Percentiles rank a stretch among this genome's conserved stretches.
Conservation (phyloP, 2,113 vertebrate species). For the Oxyura jamaicensis region DNA sequence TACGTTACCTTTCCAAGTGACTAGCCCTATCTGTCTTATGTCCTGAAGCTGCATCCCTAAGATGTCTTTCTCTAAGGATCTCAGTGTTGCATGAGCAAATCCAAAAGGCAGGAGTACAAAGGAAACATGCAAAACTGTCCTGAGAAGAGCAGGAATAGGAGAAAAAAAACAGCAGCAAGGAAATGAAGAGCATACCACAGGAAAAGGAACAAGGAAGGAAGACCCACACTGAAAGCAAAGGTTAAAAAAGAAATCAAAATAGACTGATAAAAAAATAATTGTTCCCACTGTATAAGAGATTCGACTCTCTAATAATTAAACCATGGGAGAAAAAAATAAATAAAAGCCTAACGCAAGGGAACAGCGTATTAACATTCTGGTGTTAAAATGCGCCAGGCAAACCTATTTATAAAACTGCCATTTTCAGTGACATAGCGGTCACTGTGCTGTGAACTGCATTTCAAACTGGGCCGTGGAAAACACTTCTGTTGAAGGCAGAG, state of each 20-base stretch:
- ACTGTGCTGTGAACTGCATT: not conserved
- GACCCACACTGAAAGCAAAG: not conserved
- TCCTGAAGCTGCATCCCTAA: not conserved
- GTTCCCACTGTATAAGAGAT: not conserved
- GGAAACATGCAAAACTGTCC: not conserved
- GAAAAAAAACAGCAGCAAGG: not conserved
- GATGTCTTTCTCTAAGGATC: not conserved
- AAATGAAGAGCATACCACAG: not conserved
- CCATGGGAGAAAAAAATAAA: not conserved
- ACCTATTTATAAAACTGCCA: not conserved
- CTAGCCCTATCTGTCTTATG: not conserved
- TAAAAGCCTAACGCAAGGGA: not conserved
- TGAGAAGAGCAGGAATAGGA: not conserved
- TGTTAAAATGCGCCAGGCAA: not conserved
- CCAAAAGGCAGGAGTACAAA: not conserved
- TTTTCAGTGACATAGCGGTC: not conserved
- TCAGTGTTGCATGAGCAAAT: not conserved
- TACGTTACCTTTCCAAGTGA: not conserved
- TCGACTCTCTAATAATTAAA: not conserved
- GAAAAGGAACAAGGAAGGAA: conserved; percentile 18
- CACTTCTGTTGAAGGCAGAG: not conserved
- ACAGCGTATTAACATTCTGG: not conserved
- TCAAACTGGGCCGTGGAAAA: not conserved
- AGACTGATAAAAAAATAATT: not conserved
- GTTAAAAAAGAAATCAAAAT: not conserved